phyloP scores from a whole-genome alignment of 1,140 invertebrate genomes.

The Hetaerina americana region DNA sequence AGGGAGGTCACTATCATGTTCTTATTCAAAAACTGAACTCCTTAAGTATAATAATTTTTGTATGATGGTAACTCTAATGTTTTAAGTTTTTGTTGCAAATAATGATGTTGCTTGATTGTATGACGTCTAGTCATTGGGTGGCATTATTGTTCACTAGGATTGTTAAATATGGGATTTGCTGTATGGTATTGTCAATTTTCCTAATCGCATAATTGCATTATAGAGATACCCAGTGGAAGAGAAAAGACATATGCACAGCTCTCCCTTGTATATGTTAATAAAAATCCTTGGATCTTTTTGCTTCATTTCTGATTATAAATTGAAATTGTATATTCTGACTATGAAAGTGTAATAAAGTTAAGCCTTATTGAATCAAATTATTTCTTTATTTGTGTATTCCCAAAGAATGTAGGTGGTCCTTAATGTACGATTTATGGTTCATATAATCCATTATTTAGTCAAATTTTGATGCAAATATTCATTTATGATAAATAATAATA shows the following conservation, averaged over 20 bases:
- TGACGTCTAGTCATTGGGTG: slow-evolving; percentile 2
- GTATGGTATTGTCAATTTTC: slow-evolving; percentile 3
- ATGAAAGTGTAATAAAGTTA: slow-evolving; percentile 9
- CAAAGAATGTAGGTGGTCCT: too few species aligned
- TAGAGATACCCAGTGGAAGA: slow-evolving; percentile 2
- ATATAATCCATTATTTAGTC: too few species aligned
- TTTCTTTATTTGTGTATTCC: too few species aligned
- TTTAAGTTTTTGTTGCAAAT: slow-evolving; percentile 12
- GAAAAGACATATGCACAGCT: background rate
- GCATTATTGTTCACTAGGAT: slow-evolving; percentile 8
- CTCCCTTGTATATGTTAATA: background rate
- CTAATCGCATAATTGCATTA: background rate
- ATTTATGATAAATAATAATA: too few species aligned
- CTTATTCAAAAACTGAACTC: slow-evolving; percentile 6
- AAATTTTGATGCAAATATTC: too few species aligned
- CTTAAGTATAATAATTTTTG: slow-evolving; percentile 16
- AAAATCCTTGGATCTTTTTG: slow-evolving; percentile 2
- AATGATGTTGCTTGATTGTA: slow-evolving; percentile 10
- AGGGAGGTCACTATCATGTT: too few species aligned
- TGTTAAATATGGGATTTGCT: slow-evolving; percentile 6
- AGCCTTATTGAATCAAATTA: background rate
- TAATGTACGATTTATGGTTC: too few species aligned
- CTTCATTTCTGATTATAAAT: slow-evolving; percentile 5
- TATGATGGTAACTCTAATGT: slow-evolving; percentile 12
- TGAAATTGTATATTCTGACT: slow-evolving; percentile 11